phyloP scores from a whole-genome alignment of 2,113 vertebrate genomes.

The Tinamus guttatus region DNA sequence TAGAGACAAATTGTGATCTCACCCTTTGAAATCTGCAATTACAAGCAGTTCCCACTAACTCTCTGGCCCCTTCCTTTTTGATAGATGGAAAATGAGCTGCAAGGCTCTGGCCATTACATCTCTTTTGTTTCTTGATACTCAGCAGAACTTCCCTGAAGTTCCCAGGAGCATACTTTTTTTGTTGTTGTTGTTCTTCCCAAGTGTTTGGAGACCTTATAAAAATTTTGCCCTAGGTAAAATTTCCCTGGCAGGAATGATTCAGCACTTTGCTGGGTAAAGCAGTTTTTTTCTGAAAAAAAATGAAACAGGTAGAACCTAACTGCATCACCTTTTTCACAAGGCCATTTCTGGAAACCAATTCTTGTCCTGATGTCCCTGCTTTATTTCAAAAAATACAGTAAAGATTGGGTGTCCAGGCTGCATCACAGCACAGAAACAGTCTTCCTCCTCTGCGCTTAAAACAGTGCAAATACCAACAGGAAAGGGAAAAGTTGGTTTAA shows the following conservation, averaged over 20 bases:
- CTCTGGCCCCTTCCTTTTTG: background rate
- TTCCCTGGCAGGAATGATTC: background rate
- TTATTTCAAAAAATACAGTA: background rate
- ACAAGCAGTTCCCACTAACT: background rate
- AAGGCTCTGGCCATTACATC: background rate
- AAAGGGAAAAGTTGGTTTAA: background rate
- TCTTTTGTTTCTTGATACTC: background rate
- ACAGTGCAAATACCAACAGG: background rate
- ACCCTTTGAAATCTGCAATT: constrained; percentile 20
- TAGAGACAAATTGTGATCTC: constrained; percentile 31
- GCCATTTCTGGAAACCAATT: background rate
- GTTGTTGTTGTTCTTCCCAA: background rate
- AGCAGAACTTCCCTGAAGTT: background rate
- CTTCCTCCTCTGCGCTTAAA: background rate
- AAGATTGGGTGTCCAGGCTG: background rate
- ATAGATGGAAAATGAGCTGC: background rate
- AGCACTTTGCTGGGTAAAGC: background rate
- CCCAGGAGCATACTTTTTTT: background rate
- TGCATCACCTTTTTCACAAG: background rate
- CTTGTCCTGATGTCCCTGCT: background rate
- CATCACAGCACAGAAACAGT: background rate
- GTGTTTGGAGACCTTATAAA: background rate
- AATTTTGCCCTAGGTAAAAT: background rate
- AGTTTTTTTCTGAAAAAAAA: background rate
- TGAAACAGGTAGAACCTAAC: background rate